Conservation (phyloP, 2,888 invertebrate genomes). For the Phortica magna region DNA sequence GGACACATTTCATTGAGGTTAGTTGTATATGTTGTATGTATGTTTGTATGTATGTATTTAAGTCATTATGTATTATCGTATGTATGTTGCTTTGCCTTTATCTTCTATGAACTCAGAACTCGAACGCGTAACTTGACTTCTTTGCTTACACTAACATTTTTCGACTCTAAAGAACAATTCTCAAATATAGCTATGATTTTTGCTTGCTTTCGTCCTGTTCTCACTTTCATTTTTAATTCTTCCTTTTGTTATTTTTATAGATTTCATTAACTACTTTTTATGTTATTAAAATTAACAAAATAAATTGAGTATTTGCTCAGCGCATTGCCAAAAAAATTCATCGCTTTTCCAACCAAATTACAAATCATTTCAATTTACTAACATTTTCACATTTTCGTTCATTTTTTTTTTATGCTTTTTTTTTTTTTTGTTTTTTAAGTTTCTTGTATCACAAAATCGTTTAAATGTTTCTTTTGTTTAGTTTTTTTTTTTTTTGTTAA, state of each 20-base stretch:
- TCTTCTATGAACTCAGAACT: conserved; percentile 1
- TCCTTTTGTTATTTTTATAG: neutral
- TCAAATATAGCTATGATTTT: neutral
- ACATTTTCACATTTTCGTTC: neutral
- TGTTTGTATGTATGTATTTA: neutral
- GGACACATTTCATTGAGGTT: conserved; percentile 16
- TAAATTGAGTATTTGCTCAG: neutral
- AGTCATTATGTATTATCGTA: neutral
- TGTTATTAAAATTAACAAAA: conserved; percentile 16
- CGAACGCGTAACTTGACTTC: neutral
- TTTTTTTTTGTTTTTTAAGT: conserved; percentile 11
- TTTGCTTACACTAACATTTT: neutral
- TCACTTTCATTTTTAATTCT: conserved; percentile 1
- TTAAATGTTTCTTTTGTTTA: conserved; percentile 31
- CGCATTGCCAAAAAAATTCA: neutral
- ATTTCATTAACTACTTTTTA: neutral
- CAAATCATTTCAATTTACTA: conserved; percentile 18
- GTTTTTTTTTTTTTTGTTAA: conserved; percentile 30
- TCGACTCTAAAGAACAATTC: conserved; percentile 16
- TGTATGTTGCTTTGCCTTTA: neutral
- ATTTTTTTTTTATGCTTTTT: neutral
- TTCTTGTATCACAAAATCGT: conserved; percentile 44
- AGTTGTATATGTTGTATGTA: neutral
- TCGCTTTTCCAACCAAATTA: neutral
- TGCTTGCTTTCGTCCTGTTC: neutral